Base-by-base conservation (phyloP, 2,113 vertebrate species). In the Electrona antarctica region DNA sequence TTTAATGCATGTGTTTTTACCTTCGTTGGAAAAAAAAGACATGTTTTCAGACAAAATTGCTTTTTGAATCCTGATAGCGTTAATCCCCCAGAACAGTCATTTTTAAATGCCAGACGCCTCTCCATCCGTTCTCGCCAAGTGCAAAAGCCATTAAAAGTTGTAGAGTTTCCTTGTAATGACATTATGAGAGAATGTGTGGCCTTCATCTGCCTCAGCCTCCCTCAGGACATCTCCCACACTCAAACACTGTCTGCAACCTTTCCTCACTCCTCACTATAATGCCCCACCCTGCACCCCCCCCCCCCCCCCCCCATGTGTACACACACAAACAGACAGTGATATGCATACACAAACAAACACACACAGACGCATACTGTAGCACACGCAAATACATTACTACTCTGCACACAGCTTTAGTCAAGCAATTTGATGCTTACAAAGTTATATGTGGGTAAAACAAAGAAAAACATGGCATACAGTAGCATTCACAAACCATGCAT, bases 81-180 rank as follows among this genome's bases (percentile, higher is more conserved):
- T 90, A 92, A 92, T 91, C 89, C 89, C 70, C 74, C 86, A 83
- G 85, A 89, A 88, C 76, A 87, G 83, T 83, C 71, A 66, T 77
- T 81, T 81, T 74, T 77, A 79, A 85, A 73, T 72, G 67, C 71
- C 66, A 55, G 67, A 74, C 63, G 71, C 83, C 58, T 82, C 81
- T 75, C 74, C 56, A 49, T 77, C 77, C 50, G 67, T 64, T 67
- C 73, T 69, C 15, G 8, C 70, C 9, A 64, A 85, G 80, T 73
- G 75, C 87, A 90, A 79, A 92, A 91, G 79, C 88, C 79, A 91
- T 92, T 89, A 91, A 91, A 91, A 92, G 88, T 91, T 89, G 57
- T n/a, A 66, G 76, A 66, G 77, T 90, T 78, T 79, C 33, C 74
- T 80, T 6, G 41, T 89, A 87, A 87, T 86, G 77, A 64, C 59